Evolutionary conservation across 2,113 vertebrate genomes (phyloP), one percentile per base, ranked within the genome.

Genomic region (Cisticola juncidis): DNA sequence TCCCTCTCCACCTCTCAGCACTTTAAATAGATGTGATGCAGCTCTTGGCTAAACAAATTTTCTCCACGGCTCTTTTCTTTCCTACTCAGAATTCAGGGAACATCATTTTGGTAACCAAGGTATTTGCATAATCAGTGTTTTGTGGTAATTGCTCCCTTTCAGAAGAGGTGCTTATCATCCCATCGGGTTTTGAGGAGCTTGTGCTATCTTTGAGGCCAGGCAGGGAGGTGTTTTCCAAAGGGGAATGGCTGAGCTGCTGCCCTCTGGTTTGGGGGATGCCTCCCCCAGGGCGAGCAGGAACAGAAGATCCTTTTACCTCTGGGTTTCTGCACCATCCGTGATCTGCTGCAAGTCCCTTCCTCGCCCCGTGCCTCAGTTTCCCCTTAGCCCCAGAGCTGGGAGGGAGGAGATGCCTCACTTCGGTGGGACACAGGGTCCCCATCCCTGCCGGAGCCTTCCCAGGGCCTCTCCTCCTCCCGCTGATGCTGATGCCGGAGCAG

Each of bases 101-200:
- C 90, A 77, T 93, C 21, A 0, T 92, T 96, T 66, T 94, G 44
- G 93, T 96, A 95, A 96, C 93, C 33, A 94, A 95, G 92, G 90
- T 90, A 97, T 95, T 94, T 96, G 93, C 93, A 96, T 96, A 95
- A 96, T 91, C 77, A 80, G 50, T 95, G 19, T 93, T 91, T 88
- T 82, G 92, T 95, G 85, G 84, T 96, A 96, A 96, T 96, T 94
- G 64, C 79, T 95, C 79, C 92, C 51, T 90, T 96, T 93, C 93
- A 90, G 92, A 79, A 96, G 91, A 92, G 68, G 72, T 90, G 71
- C 42, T 78, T 85, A 92, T 90, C 62, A 93, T 85, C 87, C 85
- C 66, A 51, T 72, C 5, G 9, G 28, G 26, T 80, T 94, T 58
- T 7, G 54, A 58, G 83, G 47, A 87, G 85, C 53, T 44, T 28